Evolutionary conservation across 2,113 vertebrate species (phyloP).

Genomic region (Hyla sarda): DNA sequence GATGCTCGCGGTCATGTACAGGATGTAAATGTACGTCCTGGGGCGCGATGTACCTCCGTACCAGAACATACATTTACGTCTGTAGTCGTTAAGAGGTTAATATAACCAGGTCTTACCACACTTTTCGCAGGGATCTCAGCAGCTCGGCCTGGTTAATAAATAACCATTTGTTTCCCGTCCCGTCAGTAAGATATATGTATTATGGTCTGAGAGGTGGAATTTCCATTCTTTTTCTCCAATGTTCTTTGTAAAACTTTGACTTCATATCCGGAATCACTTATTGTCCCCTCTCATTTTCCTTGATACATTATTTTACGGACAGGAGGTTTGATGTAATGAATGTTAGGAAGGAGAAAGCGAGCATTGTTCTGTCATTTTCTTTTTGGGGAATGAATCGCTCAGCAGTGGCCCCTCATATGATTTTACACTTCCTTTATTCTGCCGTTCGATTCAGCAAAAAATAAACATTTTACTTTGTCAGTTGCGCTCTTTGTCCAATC

Average conservation of each 20-base stretch:
- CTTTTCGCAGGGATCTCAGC: no score
- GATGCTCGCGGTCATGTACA: no score
- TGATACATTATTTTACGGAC: neutral
- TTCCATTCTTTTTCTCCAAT: neutral
- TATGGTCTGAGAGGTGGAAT: neutral
- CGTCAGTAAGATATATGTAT: neutral
- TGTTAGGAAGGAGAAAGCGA: neutral
- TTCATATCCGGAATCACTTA: neutral
- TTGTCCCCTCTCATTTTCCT: neutral
- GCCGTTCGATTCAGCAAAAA: neutral
- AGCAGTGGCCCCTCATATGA: neutral
- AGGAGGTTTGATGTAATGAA: neutral
- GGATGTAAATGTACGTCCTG: no score
- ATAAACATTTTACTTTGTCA: conserved; percentile 6
- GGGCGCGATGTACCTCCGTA: no score
- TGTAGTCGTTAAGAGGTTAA: no score
- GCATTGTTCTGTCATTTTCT: conserved; percentile 10
- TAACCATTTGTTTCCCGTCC: neutral
- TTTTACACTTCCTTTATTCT: conserved; percentile 17
- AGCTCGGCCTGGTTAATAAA: no score
- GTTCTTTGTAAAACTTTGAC: neutral
- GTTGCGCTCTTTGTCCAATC: neutral
- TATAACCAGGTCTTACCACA: no score
- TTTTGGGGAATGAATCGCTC: neutral
- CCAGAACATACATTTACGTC: no score